Evolutionary conservation across 2,797 vertebrate genomes (phyloP), one percentile per base, ranked within the genome.

Genomic region (Euphonia xanthogaster): DNA sequence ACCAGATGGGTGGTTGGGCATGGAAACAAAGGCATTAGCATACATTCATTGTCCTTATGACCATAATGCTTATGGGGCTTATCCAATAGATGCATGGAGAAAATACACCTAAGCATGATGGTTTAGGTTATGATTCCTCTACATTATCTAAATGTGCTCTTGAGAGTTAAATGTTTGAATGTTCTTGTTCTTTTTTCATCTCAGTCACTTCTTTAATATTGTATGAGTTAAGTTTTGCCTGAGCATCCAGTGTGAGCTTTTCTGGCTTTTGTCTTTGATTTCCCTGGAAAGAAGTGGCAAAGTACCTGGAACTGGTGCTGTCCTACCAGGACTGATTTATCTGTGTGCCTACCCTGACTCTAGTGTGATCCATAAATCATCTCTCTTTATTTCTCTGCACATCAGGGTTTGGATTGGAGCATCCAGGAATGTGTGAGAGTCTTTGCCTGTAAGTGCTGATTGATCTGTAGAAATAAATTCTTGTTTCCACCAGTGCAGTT

Each of bases 1-100:
- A 92, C 35, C 77, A 94, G 84, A 92, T 93, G 91, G 91, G 33
- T 88, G 51, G 31, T 87, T 94, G 95, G 81, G 75, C 89, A 47
- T 42, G 42, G 72, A 77, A 87, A 88, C 88, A 92, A 88, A 94
- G 47, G 45, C 2, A 12, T 82, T 60, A 74, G 42, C 61, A 31
- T 61, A 50, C 45, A 37, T 63, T 83, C 35, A n/a, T 93, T 1
- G 0, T 74, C 72, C 28, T 33, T 65, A 13, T 3, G 74, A 53
- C 4, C 3, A 15, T 66, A 44, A 12, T 48, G 60, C 57, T 89
- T 63, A 20, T 61, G 37, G n/a, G 80, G 39, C 68, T 63, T 63
- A 60, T 86, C 65, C n/a, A 63, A 50, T 45, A 66, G 33, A 57
- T 53, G 14, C 19, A 27, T 62, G 37, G 50, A 90, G 50, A 62